Base-by-base conservation (phyloP, 1,140 invertebrate species). In the Drosophila micromelanica region DNA sequence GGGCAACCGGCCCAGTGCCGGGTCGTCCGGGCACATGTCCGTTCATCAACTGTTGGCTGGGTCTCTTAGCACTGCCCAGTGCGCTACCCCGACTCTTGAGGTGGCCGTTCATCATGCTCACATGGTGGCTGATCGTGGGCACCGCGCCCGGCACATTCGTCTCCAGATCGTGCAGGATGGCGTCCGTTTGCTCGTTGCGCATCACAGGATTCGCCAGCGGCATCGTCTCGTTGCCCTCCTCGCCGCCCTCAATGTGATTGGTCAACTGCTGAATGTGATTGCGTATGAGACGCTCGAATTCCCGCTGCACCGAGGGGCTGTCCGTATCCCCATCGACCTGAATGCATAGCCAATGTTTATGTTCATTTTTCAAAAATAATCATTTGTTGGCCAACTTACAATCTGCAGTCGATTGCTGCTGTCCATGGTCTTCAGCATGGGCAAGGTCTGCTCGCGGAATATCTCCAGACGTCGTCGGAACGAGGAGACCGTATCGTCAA, bases 341-440 rank as follows among this genome's bases (percentile, higher is more conserved):
- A 40, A 11, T n/a, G 12, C 0, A 38, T 38, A 40, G 32, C 6
- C 9, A 35, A 8, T 35, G 3, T 35, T 9, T 35, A 35, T 35
- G 2, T 35, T 35, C 2, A 23, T 35, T 8, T 35, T 32, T 17
- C 2, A 2, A 17, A 17, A 2, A 17, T n/a, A 17, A 17, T 2
- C 17, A 17, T 32, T 32, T 32, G 3, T 0, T 12, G 15, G 1
- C 1, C 0, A 65, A 40, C 20, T 45, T 30, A 97, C 96, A 71
- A 97, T 97, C 43, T 94, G 95, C 17, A 98, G 92, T 12, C 97
- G 94, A 84, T 95, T 95, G 56, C 96, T 94, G 64, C 95, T 95
- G 76, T 98, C 97, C 89, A 98, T 93, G 0, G 93, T 93, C 92
- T 97, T 98, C 17, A 98, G 93, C 95, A 97, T 97, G 1, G 97